Conservation (phyloP, 2,797 vertebrate species). For the Xenopus petersii region DNA sequence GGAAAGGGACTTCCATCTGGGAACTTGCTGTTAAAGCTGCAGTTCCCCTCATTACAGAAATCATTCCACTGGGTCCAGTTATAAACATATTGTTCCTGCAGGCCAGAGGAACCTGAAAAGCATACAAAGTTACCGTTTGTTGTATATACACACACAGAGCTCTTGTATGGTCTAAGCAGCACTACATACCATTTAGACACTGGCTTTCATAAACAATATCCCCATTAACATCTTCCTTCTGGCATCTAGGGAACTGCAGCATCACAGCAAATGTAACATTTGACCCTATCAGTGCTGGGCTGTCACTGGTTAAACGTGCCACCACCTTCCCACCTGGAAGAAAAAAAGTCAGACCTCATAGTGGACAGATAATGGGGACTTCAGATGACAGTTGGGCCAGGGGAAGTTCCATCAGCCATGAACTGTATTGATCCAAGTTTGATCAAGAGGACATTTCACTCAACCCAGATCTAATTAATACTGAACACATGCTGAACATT, state of each 20-base stretch:
- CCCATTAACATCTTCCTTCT: conserved; percentile 76
- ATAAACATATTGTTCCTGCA: conserved; percentile 71
- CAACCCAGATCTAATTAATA: no score
- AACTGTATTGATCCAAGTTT: no score
- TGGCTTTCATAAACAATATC: conserved; percentile 76
- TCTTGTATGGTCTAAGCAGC: no score
- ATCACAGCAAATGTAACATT: conserved; percentile 76
- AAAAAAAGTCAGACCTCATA: not conserved
- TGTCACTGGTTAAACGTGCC: conserved; percentile 79
- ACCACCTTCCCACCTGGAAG: conserved; percentile 65
- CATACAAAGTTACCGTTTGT: no score
- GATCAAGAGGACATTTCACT: no score
- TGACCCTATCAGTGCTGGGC: conserved; percentile 86
- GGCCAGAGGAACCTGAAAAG: conserved; percentile 60
- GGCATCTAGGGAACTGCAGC: conserved; percentile 81
- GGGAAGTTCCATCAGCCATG: no score
- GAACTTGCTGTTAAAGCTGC: conserved; percentile 70
- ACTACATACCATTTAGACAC: conserved; percentile 77
- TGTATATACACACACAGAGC: no score
- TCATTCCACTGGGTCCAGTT: conserved; percentile 84
- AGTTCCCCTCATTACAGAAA: conserved; percentile 54
- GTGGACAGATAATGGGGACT: no score
- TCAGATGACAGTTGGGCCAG: no score
- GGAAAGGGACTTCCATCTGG: conserved; percentile 87
- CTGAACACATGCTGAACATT: no score